These are phyloP conservation scores for Tuta absoluta DNA, from an alignment of 2,888 invertebrate species.

Conservation along the genomic window DNA sequence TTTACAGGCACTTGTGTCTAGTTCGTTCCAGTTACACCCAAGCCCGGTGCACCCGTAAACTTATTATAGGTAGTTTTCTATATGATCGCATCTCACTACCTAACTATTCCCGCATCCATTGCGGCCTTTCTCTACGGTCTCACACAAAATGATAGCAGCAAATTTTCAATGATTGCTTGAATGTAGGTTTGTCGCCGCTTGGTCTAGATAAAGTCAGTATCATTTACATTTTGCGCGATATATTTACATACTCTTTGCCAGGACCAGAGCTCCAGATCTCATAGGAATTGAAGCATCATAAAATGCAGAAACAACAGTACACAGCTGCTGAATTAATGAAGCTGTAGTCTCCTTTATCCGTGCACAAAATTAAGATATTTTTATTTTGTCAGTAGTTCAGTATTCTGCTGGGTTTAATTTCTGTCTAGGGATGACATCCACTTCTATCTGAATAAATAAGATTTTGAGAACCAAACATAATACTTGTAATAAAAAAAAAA, in stretches of 20 bases:
- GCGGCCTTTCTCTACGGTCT: not conserved
- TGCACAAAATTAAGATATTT: constrained; percentile 7
- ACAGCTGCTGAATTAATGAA: constrained; percentile 57
- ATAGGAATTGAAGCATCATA: constrained; percentile 51
- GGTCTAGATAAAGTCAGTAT: constrained; percentile 34
- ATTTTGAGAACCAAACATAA: too few relatives aligned
- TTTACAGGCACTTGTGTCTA: constrained; percentile 32
- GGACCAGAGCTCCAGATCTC: constrained; percentile 36
- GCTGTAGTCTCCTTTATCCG: constrained; percentile 29
- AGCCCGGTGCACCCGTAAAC: constrained; percentile 20
- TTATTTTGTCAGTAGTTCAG: not conserved
- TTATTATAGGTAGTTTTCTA: constrained; percentile 2
- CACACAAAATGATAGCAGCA: not conserved
- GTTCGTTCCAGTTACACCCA: constrained; percentile 33
- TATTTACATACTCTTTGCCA: constrained; percentile 62
- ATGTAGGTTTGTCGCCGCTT: not conserved
- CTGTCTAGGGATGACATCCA: too few relatives aligned
- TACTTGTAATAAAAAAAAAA: too few relatives aligned
- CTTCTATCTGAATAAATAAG: too few relatives aligned
- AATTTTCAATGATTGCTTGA: not conserved
- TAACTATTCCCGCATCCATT: not conserved
- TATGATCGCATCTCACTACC: not conserved
- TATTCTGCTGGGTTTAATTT: not conserved
- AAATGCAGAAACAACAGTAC: constrained; percentile 58
- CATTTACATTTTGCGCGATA: constrained; percentile 62